Evolutionary conservation across 92 coral and sea anemone species (phyloP), one percentile per base, ranked within the genome.

Genomic region (Epizoanthus stellaris): DNA sequence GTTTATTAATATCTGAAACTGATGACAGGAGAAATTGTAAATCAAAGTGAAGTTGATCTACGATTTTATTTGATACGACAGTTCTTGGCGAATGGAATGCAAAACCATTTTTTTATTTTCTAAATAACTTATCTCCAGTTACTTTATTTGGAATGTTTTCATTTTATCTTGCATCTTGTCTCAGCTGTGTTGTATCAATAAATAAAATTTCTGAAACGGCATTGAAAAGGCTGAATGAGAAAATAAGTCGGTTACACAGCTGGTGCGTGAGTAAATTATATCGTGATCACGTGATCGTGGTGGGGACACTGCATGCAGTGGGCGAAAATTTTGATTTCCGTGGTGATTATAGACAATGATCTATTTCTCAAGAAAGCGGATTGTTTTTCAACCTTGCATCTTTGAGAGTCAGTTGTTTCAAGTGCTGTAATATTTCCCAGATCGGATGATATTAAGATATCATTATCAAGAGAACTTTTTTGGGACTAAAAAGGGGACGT

Each of bases 11-110:
- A 52, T 11, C 56, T 52, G 56, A 52, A 52, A 9, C 14, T 20
- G 83, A 40, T 79, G 73, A 79, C 61, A 79, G 72, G 45, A 79
- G 53, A 79, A 63, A 79, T 64, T 79, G 61, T 79, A 79, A 79
- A 79, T 79, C 83, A 79, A 25, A 63, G 14, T 53, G 65, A 61
- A 43, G 17, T 43, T 79, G 83, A 79, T 79, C 49, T 20, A 79
- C 61, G 59, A 79, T 63, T 79, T 79, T 8, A 42, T 10, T 21
- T 43, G 83, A 79, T 63, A 61, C 56, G 58, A 20, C 76, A n/a
- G 57, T 23, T 40, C 76, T 49, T 13, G 11, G 56, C 56, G 56
- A 49, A 8, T 49, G 56, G 56, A 49, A 49, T 49, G 56, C 56
- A 49, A 49, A 49, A 49, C 56, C 14, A 9, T 47, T 49, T 49